phyloP scores from a whole-genome alignment of 2,797 vertebrate species.

The Siniperca undulata region DNA sequence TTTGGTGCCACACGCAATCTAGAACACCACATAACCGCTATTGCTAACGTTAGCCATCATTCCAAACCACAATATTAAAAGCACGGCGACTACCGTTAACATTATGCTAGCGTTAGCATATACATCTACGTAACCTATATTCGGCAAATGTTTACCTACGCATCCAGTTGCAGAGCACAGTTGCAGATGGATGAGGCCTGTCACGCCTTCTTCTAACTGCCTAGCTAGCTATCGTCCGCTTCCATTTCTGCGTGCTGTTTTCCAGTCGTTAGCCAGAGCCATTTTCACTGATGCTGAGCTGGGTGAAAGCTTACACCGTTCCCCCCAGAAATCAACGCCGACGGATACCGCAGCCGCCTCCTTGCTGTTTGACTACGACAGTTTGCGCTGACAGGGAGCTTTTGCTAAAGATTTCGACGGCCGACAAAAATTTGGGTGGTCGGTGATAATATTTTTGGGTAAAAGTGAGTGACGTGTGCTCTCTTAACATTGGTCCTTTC shows the following conservation, averaged over 20 bases:
- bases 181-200: slow-evolving; percentile 85
- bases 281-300: slow-evolving; percentile 84
- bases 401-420: slow-evolving; percentile 67
- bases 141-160: slow-evolving; percentile 81
- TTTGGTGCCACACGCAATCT: slow-evolving; percentile 56
- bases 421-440: slow-evolving; percentile 77
- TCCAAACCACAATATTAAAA: slow-evolving; percentile 32
- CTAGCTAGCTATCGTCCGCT: slow-evolving; percentile 79
- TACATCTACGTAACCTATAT: slow-evolving; percentile 56
- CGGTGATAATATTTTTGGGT: slow-evolving; percentile 83
- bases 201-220: slow-evolving; percentile 83
- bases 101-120: slow-evolving; percentile 47
- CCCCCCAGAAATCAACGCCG: slow-evolving; percentile 58
- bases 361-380: slow-evolving; percentile 43
- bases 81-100: slow-evolving; percentile 29
- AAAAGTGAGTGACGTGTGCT: slow-evolving; percentile 88
- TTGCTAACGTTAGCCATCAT: slow-evolving; percentile 75
- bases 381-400: slow-evolving; percentile 35
- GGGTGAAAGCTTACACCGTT: slow-evolving; percentile 61
- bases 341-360: slow-evolving; percentile 54
- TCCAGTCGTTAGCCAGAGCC: slow-evolving; percentile 85
- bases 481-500: slow-evolving; percentile 87
- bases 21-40: slow-evolving; percentile 39
- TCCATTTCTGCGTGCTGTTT: slow-evolving; percentile 87
- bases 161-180: slow-evolving; percentile 77